These are phyloP conservation scores for Stomatorhinus walkeri DNA, from an alignment of 2,797 vertebrate species.

Conservation along the genomic window DNA sequence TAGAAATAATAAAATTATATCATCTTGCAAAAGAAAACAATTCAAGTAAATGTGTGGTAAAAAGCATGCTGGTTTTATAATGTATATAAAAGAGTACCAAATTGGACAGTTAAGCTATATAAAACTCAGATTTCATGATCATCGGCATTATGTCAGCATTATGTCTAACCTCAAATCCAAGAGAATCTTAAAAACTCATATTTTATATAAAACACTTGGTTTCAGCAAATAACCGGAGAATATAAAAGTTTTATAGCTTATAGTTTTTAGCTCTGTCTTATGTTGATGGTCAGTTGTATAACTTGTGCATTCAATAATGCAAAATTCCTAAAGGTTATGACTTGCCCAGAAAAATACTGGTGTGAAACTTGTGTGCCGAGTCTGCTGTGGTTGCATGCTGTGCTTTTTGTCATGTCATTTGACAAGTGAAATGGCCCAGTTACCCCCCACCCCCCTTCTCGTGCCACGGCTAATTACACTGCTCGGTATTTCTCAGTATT, in stretches of 20 bases:
- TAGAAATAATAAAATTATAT: constrained; percentile 43
- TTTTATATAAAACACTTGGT: constrained; percentile 25
- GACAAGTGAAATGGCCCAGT: neutral
- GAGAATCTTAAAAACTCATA: constrained; percentile 31
- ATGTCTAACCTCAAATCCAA: constrained; percentile 29
- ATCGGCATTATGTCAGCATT: constrained; percentile 29
- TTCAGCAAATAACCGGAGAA: constrained; percentile 32
- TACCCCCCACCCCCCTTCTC: neutral
- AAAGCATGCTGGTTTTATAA: constrained; percentile 43
- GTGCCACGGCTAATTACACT: neutral
- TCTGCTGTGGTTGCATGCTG: neutral
- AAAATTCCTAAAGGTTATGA: neutral
- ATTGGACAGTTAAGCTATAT: constrained; percentile 32
- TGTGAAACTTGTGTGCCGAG: neutral
- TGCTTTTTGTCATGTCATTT: neutral
- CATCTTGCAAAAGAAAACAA: constrained; percentile 41
- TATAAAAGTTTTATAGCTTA: constrained; percentile 22
- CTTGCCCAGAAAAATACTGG: neutral
- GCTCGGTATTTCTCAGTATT: neutral
- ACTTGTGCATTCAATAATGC: neutral
- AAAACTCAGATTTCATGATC: constrained; percentile 14
- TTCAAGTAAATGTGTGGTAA: constrained; percentile 42
- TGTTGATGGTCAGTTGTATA: neutral
- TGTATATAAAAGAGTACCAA: constrained; percentile 47
- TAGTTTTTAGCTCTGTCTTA: neutral